Evolutionary conservation across 2,113 vertebrate genomes (phyloP).

Genomic region (Phasianus colchicus): DNA sequence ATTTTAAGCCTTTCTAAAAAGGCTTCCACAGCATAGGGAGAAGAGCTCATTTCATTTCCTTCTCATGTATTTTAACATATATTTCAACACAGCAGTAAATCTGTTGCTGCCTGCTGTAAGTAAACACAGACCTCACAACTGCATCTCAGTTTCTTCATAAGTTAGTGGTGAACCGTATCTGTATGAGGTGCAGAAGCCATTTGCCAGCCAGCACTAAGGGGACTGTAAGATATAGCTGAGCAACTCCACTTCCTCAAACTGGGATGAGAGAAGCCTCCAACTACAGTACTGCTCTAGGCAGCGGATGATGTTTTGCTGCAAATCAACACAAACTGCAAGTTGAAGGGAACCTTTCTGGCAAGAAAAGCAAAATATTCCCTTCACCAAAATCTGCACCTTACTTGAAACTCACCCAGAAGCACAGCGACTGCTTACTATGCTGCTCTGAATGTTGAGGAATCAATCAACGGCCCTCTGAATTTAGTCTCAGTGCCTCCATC

Average conservation of each 20-base stretch:
- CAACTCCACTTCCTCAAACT: neutral
- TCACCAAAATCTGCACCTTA: neutral
- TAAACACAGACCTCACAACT: accelerated
- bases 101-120: accelerated
- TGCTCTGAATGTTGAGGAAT: neutral
- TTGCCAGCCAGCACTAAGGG: neutral
- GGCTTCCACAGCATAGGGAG: neutral
- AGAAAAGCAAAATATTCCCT: neutral
- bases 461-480: accelerated
- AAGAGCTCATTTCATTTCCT: neutral
- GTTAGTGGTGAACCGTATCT: neutral
- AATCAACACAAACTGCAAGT: neutral
- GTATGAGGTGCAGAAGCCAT: neutral
- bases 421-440: accelerated
- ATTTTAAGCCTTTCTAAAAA: neutral
- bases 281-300: neutral
- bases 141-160: neutral
- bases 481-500: neutral
- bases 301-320: neutral
- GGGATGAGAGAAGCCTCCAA: neutral
- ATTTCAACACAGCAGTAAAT: neutral
- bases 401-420: neutral
- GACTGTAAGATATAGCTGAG: accelerated
- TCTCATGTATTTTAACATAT: neutral
- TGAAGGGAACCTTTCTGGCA: neutral